Conservation (phyloP, 2,888 invertebrate genomes). For the Cenopis cana region DNA sequence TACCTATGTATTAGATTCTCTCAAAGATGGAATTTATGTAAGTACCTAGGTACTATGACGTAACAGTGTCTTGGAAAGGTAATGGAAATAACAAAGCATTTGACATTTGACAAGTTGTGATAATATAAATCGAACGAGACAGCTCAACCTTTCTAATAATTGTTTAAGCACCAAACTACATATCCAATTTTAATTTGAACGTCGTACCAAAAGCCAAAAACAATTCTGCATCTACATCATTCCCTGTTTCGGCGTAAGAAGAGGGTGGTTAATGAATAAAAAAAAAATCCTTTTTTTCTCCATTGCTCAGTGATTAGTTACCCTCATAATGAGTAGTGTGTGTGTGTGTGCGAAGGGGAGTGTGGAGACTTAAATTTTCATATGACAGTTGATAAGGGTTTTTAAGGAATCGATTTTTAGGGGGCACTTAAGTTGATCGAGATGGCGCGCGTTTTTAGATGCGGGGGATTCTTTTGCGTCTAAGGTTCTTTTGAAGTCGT, state of each 20-base stretch:
- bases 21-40: neutral
- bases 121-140: neutral
- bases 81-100: neutral
- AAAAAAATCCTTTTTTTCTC: conserved; percentile 81
- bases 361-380: conserved; percentile 68
- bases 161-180: neutral
- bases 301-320: conserved; percentile 84
- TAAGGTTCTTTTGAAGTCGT: conserved; percentile 21
- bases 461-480: conserved; percentile 2
- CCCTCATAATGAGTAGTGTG: conserved; percentile 81
- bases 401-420: conserved; percentile 67
- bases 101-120: neutral
- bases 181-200: conserved; percentile 5
- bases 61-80: neutral
- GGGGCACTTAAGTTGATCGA: conserved; percentile 38
- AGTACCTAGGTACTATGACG: too few relatives aligned
- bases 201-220: conserved; percentile 8
- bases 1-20: too few relatives aligned
- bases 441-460: conserved; percentile 29
- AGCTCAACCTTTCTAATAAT: neutral
- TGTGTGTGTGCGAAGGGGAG: conserved; percentile 67
- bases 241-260: conserved; percentile 68
- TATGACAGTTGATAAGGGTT: conserved; percentile 78
- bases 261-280: conserved; percentile 85
- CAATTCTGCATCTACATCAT: conserved; percentile 55